Evolutionary conservation across 2,113 vertebrate genomes (phyloP), one percentile per base, ranked within the genome.

Genomic region (Fulica atra): DNA sequence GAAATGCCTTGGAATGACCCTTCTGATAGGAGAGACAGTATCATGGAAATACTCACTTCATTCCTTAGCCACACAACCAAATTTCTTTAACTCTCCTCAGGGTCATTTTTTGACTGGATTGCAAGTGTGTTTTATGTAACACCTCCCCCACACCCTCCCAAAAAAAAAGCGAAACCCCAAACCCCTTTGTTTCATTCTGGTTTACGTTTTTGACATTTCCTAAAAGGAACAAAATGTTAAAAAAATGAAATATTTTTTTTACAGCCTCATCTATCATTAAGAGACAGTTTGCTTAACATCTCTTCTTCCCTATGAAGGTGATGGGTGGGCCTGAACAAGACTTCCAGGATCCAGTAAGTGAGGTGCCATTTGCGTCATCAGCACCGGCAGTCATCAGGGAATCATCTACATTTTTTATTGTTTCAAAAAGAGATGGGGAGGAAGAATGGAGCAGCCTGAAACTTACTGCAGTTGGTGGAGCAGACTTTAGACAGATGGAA

Each of bases 141-240:
- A n/a, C n/a, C n/a, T n/a, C n/a, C n/a, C n/a, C n/a, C n/a, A n/a
- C n/a, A n/a, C n/a, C n/a, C n/a, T n/a, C n/a, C n/a, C n/a, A n/a
- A n/a, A n/a, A n/a, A n/a, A n/a, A 50, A 16, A 6, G 1, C 11
- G 38, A 35, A 40, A 16, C 0, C 1, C 0, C 2, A 72, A 61
- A 28, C 4, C 4, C 16, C n/a, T 94, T 72, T 63, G 28, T 80
- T 97, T 95, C 78, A 76, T 96, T 97, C 88, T 97, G 91, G 35
- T 96, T 96, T 92, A 94, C 69, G 66, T 91, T 86, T 66, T 59
- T 88, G 86, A 96, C 71, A 91, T 96, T 92, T 97, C 74, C 88
- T 57, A 50, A 91, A 93, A 82, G 80, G 81, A 89, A 66, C 25
- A 84, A 93, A 83, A 82, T 72, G 56, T 48, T 94, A 86, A 81